Evolutionary conservation across 2,888 invertebrate species (phyloP), one percentile per base, ranked within the genome.

Genomic region (Subacronicta megacephala): DNA sequence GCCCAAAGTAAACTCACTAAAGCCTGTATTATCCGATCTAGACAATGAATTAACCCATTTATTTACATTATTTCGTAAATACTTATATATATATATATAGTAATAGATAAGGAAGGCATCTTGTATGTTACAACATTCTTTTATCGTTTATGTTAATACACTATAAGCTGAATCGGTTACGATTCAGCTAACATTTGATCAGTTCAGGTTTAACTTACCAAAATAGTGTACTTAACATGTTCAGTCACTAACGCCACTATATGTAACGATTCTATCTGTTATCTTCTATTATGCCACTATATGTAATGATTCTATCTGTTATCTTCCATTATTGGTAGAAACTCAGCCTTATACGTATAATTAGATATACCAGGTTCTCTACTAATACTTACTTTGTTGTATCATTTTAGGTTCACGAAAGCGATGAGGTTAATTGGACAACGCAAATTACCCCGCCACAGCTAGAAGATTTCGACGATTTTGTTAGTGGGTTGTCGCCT

Each of bases 401-500:
- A 44, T 44, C 35, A 44, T 44, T 44, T 33, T 20, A 44, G 44
- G 20, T 44, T 44, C 44, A 44, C 10, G 44, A 20, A 44, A 44
- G 35, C 44, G 20, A 44, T 44, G 44, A 18, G 18, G 20, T 35
- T 44, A 44, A 44, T 35, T 58, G 58, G 58, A 58, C 58, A 20
- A 52, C 47, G 52, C 46, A 58, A 51, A 58, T 58, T 52, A 29
- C 51, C 43, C 26, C 52, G 13, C 58, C 58, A 52, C 29, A 47
- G 31, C 36, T 58, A 58, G 58, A 58, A 52, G 52, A 58, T 35
- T 58, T 58, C 42, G 58, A 58, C 42, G 58, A 52, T 18, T 58
- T 58, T 58, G 37, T 58, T 58, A 38, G 51, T 45, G 58, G 58
- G 26, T 18, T 59, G 43, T 59, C 59, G 47, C 59, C 49, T 49